These are phyloP conservation scores for Sesamia inferens DNA, from an alignment of 2,888 invertebrate species.

Conservation along the genomic window DNA sequence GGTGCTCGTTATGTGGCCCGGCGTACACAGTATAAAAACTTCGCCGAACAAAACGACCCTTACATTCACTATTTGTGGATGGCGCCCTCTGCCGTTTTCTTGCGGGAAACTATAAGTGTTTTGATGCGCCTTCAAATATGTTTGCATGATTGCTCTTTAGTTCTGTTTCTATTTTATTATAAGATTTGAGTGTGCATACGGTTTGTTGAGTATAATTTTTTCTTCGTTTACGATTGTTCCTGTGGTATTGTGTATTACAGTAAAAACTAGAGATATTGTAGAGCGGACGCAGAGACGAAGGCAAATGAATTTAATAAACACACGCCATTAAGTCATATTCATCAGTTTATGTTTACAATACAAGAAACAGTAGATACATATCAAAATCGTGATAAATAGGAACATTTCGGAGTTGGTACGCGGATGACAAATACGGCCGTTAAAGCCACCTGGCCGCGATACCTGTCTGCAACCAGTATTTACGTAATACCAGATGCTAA, in stretches of 20 bases:
- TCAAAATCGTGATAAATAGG: slow-evolving; percentile 81
- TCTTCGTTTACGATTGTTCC: neutral
- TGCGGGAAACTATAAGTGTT: slow-evolving; percentile 54
- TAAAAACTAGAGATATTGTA: neutral
- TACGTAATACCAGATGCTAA: slow-evolving; percentile 68
- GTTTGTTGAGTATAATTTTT: neutral
- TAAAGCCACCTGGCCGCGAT: slow-evolving; percentile 83
- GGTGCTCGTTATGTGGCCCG: slow-evolving; percentile 87
- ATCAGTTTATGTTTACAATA: slow-evolving; percentile 45
- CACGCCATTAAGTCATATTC: slow-evolving; percentile 9
- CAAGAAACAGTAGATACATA: slow-evolving; percentile 76
- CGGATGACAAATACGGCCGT: slow-evolving; percentile 85
- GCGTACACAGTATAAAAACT: slow-evolving; percentile 85
- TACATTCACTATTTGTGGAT: slow-evolving; percentile 81
- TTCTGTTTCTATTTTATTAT: slow-evolving; percentile 19
- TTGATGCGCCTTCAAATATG: slow-evolving; percentile 44
- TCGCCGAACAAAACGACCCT: slow-evolving; percentile 83
- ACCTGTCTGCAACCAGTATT: slow-evolving; percentile 78
- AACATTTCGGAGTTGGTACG: slow-evolving; percentile 78
- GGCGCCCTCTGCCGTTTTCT: slow-evolving; percentile 66
- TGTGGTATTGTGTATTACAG: neutral
- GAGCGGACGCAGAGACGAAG: neutral
- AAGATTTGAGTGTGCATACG: neutral
- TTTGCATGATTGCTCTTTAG: slow-evolving; percentile 28
- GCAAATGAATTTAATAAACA: neutral